Conservation (phyloP, 2,113 vertebrate genomes). For the Gobio gobio region DNA sequence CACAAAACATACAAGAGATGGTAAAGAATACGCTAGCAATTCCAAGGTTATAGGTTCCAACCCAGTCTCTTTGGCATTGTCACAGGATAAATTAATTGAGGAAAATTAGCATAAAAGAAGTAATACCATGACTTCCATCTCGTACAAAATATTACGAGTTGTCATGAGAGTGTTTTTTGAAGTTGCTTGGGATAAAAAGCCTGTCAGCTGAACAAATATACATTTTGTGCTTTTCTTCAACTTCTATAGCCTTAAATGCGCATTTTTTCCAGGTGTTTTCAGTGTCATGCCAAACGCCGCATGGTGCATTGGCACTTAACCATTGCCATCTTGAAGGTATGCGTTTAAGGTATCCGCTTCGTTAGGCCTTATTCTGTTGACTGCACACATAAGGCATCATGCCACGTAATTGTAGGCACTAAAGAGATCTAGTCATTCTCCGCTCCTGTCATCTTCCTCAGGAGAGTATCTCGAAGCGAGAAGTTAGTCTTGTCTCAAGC, state of each 20-base stretch:
- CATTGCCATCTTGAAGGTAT: neutral
- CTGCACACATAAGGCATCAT: slow-evolving; percentile 15
- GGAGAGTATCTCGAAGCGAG: neutral
- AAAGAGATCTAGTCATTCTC: slow-evolving; percentile 24
- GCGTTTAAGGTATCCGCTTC: neutral
- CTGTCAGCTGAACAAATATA: neutral
- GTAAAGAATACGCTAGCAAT: neutral
- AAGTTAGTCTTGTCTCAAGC: slow-evolving; percentile 38
- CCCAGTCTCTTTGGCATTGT: neutral
- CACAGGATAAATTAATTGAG: no score
- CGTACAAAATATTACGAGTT: neutral
- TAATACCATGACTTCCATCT: no score
- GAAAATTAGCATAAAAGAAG: neutral
- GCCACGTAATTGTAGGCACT: slow-evolving; percentile 7
- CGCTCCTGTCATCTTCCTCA: slow-evolving; percentile 10
- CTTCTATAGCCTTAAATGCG: neutral
- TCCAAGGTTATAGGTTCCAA: neutral
- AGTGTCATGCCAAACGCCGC: neutral
- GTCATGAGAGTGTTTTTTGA: neutral
- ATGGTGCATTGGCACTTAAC: neutral
- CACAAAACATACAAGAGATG: neutral
- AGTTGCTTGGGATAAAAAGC: neutral
- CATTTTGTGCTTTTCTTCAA: neutral
- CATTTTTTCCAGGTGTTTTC: neutral
- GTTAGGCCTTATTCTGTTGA: slow-evolving; percentile 8